phyloP scores from a whole-genome alignment of 2,113 vertebrate genomes.

The Tragelaphus strepsiceros region DNA sequence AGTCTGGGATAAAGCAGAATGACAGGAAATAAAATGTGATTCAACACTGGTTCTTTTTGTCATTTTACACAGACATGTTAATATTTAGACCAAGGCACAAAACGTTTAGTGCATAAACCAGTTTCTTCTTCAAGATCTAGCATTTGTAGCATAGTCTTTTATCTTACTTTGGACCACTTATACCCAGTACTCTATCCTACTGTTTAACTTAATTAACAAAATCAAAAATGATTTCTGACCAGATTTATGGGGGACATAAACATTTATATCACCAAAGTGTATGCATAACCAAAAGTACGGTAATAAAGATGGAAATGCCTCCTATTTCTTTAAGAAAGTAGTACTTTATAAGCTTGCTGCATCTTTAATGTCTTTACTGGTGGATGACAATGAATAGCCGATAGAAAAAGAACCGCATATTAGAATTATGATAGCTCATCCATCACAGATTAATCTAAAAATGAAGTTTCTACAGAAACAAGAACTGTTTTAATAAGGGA shows the following conservation, averaged over 20 bases:
- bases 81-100: conserved; percentile 87
- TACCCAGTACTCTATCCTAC: conserved; percentile 72
- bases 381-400: conserved; percentile 53
- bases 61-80: conserved; percentile 80
- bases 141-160: conserved; percentile 69
- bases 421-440: conserved; percentile 50
- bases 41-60: conserved; percentile 73
- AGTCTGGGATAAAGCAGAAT: conserved; percentile 61
- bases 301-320: conserved; percentile 80
- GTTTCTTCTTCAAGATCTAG: conserved; percentile 79
- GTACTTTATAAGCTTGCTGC: conserved; percentile 62
- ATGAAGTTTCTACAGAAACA: conserved; percentile 64
- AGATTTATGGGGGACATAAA: conserved; percentile 59
- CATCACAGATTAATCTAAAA: conserved; percentile 53
- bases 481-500: conserved; percentile 18
- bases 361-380: conserved; percentile 70
- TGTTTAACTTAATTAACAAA: conserved; percentile 72
- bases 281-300: conserved; percentile 68
- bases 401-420: conserved; percentile 5
- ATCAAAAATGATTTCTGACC: conserved; percentile 76
- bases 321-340: conserved; percentile 75
- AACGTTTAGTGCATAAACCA: conserved; percentile 86
- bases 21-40: conserved; percentile 70
- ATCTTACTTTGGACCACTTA: conserved; percentile 80
- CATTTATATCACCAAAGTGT: conserved; percentile 62